Evolutionary conservation across 2,888 invertebrate genomes (phyloP).

Genomic region (Tachina lurida): DNA sequence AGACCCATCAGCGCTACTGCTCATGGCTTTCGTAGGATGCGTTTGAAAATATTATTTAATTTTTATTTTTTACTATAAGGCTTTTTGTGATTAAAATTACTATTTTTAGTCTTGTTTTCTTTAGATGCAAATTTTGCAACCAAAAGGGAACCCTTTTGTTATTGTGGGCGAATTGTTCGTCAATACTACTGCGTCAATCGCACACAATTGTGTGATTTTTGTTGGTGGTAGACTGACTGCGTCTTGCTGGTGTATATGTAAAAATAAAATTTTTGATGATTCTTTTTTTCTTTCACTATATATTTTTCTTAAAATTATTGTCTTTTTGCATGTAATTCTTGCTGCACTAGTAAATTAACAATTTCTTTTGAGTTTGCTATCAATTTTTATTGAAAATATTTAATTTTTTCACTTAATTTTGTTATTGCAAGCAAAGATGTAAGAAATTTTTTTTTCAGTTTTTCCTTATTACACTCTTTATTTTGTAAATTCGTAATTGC

Average conservation of each 20-base stretch:
- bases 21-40: slow-evolving; percentile 68
- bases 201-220: slow-evolving; percentile 48
- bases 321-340: slow-evolving; percentile 50
- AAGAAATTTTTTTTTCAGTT: slow-evolving; percentile 58
- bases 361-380: slow-evolving; percentile 30
- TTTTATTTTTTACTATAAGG: slow-evolving; percentile 46
- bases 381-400: slow-evolving; percentile 28
- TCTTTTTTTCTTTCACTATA: slow-evolving; percentile 46
- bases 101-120: slow-evolving; percentile 32
- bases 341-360: slow-evolving; percentile 46
- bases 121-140: slow-evolving; percentile 34
- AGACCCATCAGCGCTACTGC: slow-evolving; percentile 79
- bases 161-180: slow-evolving; percentile 68
- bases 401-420: slow-evolving; percentile 40
- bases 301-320: slow-evolving; percentile 38
- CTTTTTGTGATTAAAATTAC: slow-evolving; percentile 39
- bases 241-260: slow-evolving; percentile 63
- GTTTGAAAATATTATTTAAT: slow-evolving; percentile 11
- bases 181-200: slow-evolving; percentile 63
- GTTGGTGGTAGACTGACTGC: slow-evolving; percentile 67
- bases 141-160: slow-evolving; percentile 64
- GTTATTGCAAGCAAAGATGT: slow-evolving; percentile 56
- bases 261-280: slow-evolving; percentile 44
- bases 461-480: slow-evolving; percentile 60
- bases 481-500: slow-evolving; percentile 63